Evolutionary conservation across 2,113 vertebrate species (phyloP).

Genomic region (Isurus oxyrinchus): DNA sequence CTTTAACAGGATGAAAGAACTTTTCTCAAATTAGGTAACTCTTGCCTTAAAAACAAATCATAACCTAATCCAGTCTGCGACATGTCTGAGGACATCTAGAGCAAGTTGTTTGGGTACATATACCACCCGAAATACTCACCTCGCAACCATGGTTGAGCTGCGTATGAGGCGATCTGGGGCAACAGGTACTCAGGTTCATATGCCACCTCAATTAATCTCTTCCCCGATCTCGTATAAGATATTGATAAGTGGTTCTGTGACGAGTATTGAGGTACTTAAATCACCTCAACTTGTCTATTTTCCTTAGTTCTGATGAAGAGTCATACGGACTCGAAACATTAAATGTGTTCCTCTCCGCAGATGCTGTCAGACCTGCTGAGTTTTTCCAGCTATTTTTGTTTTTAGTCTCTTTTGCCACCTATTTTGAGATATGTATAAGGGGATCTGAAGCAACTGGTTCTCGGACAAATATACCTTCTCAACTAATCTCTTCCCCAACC

Average conservation of each 20-base stretch:
- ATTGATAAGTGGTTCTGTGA: not conserved
- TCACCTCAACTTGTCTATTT: not conserved
- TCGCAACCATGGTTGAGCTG: not conserved
- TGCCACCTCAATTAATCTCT: not conserved
- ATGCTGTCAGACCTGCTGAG: no score
- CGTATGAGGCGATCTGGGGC: not conserved
- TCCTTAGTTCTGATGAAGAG: no score
- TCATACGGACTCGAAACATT: no score
- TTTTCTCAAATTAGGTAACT: no score
- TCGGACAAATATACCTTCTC: not conserved
- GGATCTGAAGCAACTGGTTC: not conserved
- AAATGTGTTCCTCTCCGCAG: no score
- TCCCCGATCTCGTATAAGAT: not conserved
- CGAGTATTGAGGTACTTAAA: not conserved
- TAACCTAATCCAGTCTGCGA: not conserved
- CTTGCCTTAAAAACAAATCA: not conserved
- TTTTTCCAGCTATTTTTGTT: no score
- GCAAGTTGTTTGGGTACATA: not conserved
- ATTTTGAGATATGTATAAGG: no score
- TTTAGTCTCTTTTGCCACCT: not conserved
- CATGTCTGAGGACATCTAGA: not conserved
- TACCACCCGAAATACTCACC: not conserved
- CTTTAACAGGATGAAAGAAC: not conserved
- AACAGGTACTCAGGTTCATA: not conserved
- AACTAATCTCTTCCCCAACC: not conserved